Evolutionary conservation across 2,888 invertebrate genomes (phyloP).

Genomic region (Nomada fabriciana): DNA sequence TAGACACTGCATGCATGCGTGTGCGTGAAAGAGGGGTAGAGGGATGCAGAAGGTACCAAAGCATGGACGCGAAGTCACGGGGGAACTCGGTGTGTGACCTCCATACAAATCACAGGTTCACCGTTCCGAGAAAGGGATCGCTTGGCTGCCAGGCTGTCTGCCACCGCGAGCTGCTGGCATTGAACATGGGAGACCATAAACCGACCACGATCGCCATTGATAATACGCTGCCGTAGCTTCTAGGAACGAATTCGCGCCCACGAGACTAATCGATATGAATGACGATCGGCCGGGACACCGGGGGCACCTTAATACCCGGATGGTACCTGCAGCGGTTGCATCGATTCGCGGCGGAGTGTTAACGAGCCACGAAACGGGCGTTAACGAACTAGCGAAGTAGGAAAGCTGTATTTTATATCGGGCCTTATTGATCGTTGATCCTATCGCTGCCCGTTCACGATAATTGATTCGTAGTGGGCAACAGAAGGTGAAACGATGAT

Average conservation of each 20-base stretch:
- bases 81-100: constrained; percentile 64
- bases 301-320: background rate
- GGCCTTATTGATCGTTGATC: constrained; percentile 49
- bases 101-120: constrained; percentile 65
- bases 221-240: constrained; percentile 56
- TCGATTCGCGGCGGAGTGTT: background rate
- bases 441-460: constrained; percentile 45
- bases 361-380: background rate
- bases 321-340: constrained; percentile 9
- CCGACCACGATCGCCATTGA: constrained; percentile 66
- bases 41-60: constrained; percentile 29
- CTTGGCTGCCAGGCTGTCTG: constrained; percentile 83
- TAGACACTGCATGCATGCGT: background rate
- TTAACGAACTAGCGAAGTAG: background rate
- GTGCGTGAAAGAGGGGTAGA: background rate
- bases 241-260: constrained; percentile 59
- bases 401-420: background rate
- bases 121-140: constrained; percentile 77
- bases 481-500: constrained; percentile 19
- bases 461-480: constrained; percentile 41
- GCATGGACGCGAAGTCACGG: background rate
- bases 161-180: constrained; percentile 66
- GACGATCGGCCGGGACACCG: constrained; percentile 37
- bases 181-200: constrained; percentile 68
- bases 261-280: constrained; percentile 61